Percentiles rank a stretch among this genome's conserved stretches.
These are phyloP conservation scores for Cryptoblepharus egeriae DNA, from an alignment of 2,797 vertebrate genomes.

Conservation along the genomic window DNA sequence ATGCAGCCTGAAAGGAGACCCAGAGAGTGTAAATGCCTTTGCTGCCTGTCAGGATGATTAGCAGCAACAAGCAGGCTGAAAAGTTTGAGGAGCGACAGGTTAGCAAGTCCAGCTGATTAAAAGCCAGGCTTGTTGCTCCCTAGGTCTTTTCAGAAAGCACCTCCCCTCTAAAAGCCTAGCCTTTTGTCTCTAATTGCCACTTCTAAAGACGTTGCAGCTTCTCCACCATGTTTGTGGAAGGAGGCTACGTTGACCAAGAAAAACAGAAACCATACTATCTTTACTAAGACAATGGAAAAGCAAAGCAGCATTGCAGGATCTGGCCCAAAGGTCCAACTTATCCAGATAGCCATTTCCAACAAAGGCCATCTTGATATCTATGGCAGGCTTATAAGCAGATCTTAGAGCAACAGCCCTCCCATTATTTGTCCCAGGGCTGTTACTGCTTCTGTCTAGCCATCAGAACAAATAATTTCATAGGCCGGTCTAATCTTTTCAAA, in stretches of 20 bases:
- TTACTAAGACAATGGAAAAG: background rate
- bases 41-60: constrained; percentile 33
- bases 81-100: background rate
- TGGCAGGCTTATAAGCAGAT: background rate
- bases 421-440: background rate
- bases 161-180: background rate
- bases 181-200: background rate
- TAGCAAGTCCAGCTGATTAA: background rate
- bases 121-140: background rate
- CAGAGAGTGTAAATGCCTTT: background rate
- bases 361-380: background rate
- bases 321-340: background rate
- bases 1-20: constrained; percentile 33
- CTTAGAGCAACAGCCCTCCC: background rate
- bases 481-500: background rate
- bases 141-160: background rate
- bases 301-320: background rate
- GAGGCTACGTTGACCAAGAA: background rate
- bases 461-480: background rate
- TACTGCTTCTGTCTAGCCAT: background rate
- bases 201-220: background rate
- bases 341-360: background rate
- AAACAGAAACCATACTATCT: background rate
- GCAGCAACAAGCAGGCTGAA: background rate
- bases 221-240: background rate